phyloP scores from a whole-genome alignment of 92 coral and sea anemone species.

The Palythoa grandis region DNA sequence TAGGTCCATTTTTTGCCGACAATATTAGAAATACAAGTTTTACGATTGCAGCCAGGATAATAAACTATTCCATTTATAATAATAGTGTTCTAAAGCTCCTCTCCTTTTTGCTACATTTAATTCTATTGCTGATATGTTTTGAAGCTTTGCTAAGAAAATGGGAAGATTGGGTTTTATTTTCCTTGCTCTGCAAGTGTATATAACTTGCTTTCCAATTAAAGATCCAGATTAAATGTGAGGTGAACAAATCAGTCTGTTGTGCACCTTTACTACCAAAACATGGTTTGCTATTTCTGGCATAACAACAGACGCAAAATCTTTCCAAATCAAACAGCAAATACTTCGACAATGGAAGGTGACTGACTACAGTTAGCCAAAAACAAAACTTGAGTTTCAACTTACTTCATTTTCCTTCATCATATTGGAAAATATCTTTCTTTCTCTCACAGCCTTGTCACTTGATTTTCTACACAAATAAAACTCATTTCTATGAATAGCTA shows the following conservation, averaged over 20 bases:
- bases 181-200: no score
- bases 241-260: not conserved
- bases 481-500: slow-evolving; percentile 45
- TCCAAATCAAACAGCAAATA: not conserved
- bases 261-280: not conserved
- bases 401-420: slow-evolving; percentile 81
- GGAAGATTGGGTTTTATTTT: no score
- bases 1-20: no score
- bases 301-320: not conserved
- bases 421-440: slow-evolving; percentile 73
- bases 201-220: no score
- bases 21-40: no score
- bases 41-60: no score
- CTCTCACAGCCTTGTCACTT: slow-evolving; percentile 83
- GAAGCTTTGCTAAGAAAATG: no score
- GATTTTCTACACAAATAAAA: slow-evolving; percentile 66
- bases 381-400: not conserved
- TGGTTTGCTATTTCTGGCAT: not conserved
- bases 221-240: not conserved
- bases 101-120: no score
- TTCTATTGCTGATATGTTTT: no score
- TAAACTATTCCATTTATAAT: no score
- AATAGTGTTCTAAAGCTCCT: no score
- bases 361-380: not conserved
- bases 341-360: not conserved